Evolutionary conservation across 2,113 vertebrate species (phyloP), one percentile per base, ranked within the genome.

Genomic region (Amblyornis subalaris): DNA sequence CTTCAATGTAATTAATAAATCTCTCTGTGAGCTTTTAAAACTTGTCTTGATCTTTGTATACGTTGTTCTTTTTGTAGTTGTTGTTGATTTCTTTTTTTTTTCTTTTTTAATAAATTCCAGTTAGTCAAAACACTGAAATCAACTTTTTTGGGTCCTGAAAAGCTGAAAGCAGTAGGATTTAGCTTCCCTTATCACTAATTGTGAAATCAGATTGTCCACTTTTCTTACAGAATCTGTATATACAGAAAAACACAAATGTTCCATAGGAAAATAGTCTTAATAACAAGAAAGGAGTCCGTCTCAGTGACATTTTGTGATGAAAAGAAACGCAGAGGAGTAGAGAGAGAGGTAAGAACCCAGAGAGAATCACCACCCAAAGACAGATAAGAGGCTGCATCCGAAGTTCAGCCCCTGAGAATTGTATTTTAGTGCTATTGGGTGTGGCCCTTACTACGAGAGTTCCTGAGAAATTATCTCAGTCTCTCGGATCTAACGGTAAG

Each of bases 261-360:
- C 24, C 36, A 12, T 13, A 53, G 16, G 18, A 73, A 71, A 89
- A 78, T 40, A 53, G n/a, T 19, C 14, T 48, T 67, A 38, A 25
- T 0, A n/a, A 4, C 0, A 0, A 57, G 14, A 23, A 55, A 64
- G 2, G 4, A 36, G 14, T 54, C 13, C 22, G 26, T 55, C 6
- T 61, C 40, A 88, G 17, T 51, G 40, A 44, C 6, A 65, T 65
- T 48, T 69, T 74, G 3, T 57, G 36, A 69, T 48, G 31, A 44
- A 75, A 83, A 36, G 9, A 65, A 75, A 67, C 25, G 12, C 17
- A 67, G 22, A 51, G 2, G 9, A 67, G 66, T 87, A 89, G 14
- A 84, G 4, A 51, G 4, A 65, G 66, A 80, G 8, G 14, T 24
- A 86, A 80, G 24, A 86, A 35, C 19, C 78, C 14, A 50, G 26